phyloP scores from a whole-genome alignment of 2,888 invertebrate genomes.

The Aricia artaxerxes region DNA sequence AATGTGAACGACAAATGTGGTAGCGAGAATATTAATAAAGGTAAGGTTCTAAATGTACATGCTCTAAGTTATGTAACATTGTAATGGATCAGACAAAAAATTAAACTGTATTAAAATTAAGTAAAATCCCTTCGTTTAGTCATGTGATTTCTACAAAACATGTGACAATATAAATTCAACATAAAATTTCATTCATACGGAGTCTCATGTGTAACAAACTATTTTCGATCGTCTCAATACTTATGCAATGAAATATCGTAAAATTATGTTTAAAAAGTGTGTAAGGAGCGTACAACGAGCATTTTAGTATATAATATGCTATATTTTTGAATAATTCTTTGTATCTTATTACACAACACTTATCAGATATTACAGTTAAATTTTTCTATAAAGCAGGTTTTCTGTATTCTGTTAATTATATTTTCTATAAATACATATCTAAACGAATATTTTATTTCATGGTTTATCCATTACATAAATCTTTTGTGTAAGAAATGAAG shows the following conservation, averaged over 20 bases:
- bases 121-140: conserved; percentile 47
- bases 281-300: background rate
- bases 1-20: conserved; percentile 68
- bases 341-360: conserved; percentile 42
- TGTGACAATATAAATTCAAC: conserved; percentile 50
- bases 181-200: conserved; percentile 1
- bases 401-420: background rate
- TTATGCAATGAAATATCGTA: background rate
- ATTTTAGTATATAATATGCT: background rate
- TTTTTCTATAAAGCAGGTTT: background rate
- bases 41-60: conserved; percentile 69
- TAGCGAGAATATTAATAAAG: conserved; percentile 71
- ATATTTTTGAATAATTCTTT: conserved; percentile 38
- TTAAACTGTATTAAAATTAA: conserved; percentile 45
- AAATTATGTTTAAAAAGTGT: background rate
- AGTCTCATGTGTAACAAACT: background rate
- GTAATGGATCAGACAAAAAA: conserved; percentile 53
- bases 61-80: conserved; percentile 77
- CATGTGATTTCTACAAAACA: conserved; percentile 68
- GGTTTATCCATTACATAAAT: background rate
- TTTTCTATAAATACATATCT: background rate
- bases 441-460: background rate
- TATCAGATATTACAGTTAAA: conserved; percentile 37
- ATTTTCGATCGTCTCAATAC: background rate
- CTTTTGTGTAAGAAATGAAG: background rate